Conservation (phyloP, 2,888 invertebrate genomes). For the Rhynchonema sp. region DNA sequence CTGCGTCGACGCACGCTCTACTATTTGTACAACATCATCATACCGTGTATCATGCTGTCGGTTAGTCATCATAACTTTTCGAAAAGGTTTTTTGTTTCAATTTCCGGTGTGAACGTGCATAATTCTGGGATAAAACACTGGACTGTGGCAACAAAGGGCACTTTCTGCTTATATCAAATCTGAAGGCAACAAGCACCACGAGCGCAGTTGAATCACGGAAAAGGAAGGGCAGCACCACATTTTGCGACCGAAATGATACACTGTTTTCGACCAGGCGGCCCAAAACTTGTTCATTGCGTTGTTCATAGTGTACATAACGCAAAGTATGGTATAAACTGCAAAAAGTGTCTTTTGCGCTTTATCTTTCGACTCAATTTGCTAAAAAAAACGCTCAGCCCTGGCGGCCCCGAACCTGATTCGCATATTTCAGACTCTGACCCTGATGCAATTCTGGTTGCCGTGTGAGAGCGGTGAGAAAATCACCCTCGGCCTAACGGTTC, state of each 20-base stretch:
- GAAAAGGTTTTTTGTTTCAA: neutral
- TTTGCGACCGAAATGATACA: neutral
- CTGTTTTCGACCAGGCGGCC: too few relatives aligned
- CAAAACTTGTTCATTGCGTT: too few relatives aligned
- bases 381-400: too few relatives aligned
- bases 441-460: constrained; percentile 32
- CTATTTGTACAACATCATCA: constrained; percentile 15
- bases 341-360: neutral
- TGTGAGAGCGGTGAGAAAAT: constrained; percentile 29
- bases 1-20: constrained; percentile 13
- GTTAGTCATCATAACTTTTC: constrained; percentile 3
- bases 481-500: constrained; percentile 29
- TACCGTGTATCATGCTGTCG: constrained; percentile 15
- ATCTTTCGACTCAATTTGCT: too few relatives aligned
- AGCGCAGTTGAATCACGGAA: neutral
- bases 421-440: constrained; percentile 20
- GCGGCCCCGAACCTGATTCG: too few relatives aligned
- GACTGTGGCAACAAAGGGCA: too few relatives aligned
- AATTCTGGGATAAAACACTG: neutral
- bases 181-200: too few relatives aligned
- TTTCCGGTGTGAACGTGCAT: neutral
- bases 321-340: neutral
- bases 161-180: too few relatives aligned
- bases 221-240: neutral
- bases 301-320: too few relatives aligned